Evolutionary conservation across 2,797 vertebrate genomes (phyloP).

Genomic region (Chelonia mydas): DNA sequence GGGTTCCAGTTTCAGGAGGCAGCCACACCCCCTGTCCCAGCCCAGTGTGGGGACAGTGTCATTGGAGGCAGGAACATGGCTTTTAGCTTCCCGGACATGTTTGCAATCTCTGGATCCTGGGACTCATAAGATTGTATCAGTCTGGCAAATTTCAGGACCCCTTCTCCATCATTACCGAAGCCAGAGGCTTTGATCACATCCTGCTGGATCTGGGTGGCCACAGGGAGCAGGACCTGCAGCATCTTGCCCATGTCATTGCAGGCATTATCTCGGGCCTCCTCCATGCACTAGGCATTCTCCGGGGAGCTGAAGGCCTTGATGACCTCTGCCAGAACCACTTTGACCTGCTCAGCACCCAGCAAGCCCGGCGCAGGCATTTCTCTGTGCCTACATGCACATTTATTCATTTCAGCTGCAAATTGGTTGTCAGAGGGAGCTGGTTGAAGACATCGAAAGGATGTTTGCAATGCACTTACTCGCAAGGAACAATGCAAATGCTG

Average conservation of each 20-base stretch:
- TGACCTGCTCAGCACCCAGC: too few relatives aligned
- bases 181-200: slow-evolving; percentile 98
- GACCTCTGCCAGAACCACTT: slow-evolving; percentile 93
- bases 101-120: slow-evolving; percentile 97
- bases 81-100: slow-evolving; percentile 95
- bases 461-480: background rate
- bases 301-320: slow-evolving; percentile 95
- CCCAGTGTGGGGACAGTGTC: slow-evolving; percentile 91
- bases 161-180: slow-evolving; percentile 97
- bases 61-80: slow-evolving; percentile 94
- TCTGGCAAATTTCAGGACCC: slow-evolving; percentile 96
- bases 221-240: slow-evolving; percentile 96
- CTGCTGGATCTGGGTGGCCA: slow-evolving; percentile 97
- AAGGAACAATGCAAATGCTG: background rate
- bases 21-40: slow-evolving; percentile 46
- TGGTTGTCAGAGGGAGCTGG: background rate
- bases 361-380: too few relatives aligned
- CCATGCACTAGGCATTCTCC: slow-evolving; percentile 94
- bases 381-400: background rate
- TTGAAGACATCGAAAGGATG: background rate
- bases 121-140: slow-evolving; percentile 97
- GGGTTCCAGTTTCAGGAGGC: slow-evolving; percentile 6
- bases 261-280: slow-evolving; percentile 95
- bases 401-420: background rate
- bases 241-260: slow-evolving; percentile 99